Evolutionary conservation across 23 tunicate species (phyloP).

Genomic region (Styela clava): DNA sequence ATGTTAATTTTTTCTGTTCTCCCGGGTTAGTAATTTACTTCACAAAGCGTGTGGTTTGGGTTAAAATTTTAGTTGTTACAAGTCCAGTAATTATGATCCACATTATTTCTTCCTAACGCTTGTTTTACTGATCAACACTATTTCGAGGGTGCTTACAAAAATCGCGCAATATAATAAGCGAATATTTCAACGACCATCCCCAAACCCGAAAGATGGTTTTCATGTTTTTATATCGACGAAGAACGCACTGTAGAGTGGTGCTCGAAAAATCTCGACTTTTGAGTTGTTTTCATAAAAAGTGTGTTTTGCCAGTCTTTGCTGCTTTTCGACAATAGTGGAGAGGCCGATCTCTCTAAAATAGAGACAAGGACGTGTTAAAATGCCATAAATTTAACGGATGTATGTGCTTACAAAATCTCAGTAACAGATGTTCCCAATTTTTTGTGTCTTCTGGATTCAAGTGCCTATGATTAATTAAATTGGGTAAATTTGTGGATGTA

Average conservation of each 20-base stretch:
- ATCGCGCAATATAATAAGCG: background rate
- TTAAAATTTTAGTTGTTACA: background rate
- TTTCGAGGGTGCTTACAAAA: background rate
- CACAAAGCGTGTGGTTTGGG: too few species aligned
- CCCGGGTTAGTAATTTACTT: too few species aligned
- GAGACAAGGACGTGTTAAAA: background rate
- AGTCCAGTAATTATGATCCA: background rate
- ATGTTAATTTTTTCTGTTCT: too few species aligned
- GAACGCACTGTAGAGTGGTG: slow-evolving; percentile 10
- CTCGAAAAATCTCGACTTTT: slow-evolving; percentile 13
- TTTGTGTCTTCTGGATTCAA: background rate
- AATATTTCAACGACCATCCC: slow-evolving; percentile 8
- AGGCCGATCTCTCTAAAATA: background rate
- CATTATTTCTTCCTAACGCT: background rate
- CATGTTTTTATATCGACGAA: slow-evolving; percentile 8
- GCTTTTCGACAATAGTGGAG: background rate
- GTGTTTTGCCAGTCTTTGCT: slow-evolving; percentile 19
- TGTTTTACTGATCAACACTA: background rate
- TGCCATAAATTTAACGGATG: background rate
- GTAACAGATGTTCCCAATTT: background rate
- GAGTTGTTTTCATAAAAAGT: slow-evolving; percentile 10
- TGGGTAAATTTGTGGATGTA: too few species aligned
- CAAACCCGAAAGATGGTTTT: slow-evolving; percentile 4
- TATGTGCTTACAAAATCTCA: background rate
- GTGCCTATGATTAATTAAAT: too few species aligned